Conservation (phyloP, 2,797 vertebrate genomes). For the Onychomys torridus region DNA sequence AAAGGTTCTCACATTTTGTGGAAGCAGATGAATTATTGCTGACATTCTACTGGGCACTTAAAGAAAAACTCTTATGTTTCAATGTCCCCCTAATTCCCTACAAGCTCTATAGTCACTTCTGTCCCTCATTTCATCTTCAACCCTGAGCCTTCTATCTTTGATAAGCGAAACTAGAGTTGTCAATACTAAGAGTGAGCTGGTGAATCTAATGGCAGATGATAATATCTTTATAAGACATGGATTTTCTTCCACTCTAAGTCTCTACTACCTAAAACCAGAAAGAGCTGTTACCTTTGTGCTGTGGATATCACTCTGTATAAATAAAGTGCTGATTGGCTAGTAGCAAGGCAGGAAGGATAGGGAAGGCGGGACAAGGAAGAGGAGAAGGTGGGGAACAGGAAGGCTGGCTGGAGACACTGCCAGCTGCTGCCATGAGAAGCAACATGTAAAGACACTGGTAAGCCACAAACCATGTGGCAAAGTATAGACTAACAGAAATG, state of each 20-base stretch:
- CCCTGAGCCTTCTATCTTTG: rapidly evolving
- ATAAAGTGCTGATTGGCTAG: no score
- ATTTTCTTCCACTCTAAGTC: background rate
- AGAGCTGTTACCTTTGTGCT: background rate
- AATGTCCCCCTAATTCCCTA: rapidly evolving
- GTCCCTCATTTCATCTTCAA: background rate
- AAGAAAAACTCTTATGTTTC: background rate
- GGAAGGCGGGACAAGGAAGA: no score
- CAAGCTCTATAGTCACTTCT: background rate
- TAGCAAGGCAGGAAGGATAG: no score
- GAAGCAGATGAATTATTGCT: conserved; percentile 54
- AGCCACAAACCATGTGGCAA: no score
- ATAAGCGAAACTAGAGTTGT: background rate
- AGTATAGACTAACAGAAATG: no score
- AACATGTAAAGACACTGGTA: no score
- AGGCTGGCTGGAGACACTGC: no score
- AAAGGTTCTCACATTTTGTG: background rate
- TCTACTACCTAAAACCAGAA: background rate
- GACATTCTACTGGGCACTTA: background rate
- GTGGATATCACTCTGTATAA: no score
- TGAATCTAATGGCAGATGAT: background rate
- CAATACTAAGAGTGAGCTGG: background rate
- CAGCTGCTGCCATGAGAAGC: no score
- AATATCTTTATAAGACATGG: background rate
- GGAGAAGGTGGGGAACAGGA: no score